Evolutionary conservation across 2,888 invertebrate genomes (phyloP), one percentile per base, ranked within the genome.

Genomic region (Pollenia amentaria): DNA sequence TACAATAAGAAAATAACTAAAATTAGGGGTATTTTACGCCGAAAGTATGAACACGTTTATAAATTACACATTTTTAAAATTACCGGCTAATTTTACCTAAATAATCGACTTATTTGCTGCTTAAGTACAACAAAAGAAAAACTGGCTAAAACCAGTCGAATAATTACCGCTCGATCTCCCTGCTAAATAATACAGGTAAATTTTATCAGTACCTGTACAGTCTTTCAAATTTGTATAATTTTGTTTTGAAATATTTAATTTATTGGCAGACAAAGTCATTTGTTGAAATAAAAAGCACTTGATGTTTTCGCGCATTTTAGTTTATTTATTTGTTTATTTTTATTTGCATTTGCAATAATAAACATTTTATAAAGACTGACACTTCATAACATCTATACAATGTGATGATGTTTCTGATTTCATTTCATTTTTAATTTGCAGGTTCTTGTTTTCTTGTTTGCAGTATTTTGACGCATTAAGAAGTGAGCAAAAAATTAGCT

Each of bases 341-440:
- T 62, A 42, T 42, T 62, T 62, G 16, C 62, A 40, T 29, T 16
- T 40, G 16, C 40, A 62, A 42, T 40, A 42, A 62, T 40, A 62
- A 4, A 9, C 9, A 62, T 40, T 40, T 40, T 62, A 62, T 38
- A 51, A 38, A 38, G 10, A 38, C 38, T 38, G 69, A 38, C 69
- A 51, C 51, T 16, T 38, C 16, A n/a, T 51, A 16, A 69, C 53
- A 42, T 40, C 29, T 53, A 70, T 51, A 70, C 18, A 18, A 62
- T 55, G 21, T 18, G 21, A 29, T 57, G 16, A 40, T 40, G n/a
- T 40, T 40, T 62, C n/a, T n/a, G n/a, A n/a, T n/a, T 62, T 40
- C 9, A 40, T 62, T 40, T 40, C 7, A 10, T n/a, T 62, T 62
- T 40, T 62, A 62, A 62, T 62, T 62, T 62, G 16, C 62, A 62